Evolutionary conservation across 2,888 invertebrate genomes (phyloP).

Genomic region (Timema cristinae): DNA sequence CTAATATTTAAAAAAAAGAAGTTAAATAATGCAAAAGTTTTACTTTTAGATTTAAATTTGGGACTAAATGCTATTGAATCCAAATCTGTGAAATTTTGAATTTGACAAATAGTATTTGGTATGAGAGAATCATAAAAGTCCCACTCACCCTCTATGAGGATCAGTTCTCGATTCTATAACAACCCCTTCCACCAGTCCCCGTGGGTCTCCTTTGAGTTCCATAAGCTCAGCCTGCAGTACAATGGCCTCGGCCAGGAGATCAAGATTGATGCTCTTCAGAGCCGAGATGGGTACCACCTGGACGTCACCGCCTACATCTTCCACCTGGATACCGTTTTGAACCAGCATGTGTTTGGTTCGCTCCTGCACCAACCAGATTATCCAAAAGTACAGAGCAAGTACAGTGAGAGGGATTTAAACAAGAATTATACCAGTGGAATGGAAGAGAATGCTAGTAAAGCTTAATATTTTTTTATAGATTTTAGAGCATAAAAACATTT

Average conservation of each 20-base stretch:
- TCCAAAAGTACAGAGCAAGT: too few species aligned
- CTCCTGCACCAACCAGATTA: slow-evolving; percentile 51
- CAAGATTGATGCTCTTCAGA: slow-evolving; percentile 72
- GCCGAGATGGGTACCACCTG: slow-evolving; percentile 92
- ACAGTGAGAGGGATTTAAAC: too few species aligned
- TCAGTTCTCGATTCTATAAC: slow-evolving; percentile 82
- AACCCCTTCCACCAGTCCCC: slow-evolving; percentile 81
- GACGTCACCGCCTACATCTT: slow-evolving; percentile 86
- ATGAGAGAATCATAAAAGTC: neutral
- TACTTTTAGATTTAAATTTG: too few species aligned
- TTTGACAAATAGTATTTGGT: neutral
- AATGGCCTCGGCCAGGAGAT: slow-evolving; percentile 77
- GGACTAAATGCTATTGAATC: too few species aligned
- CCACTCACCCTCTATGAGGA: slow-evolving; percentile 57
- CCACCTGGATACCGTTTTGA: slow-evolving; percentile 74
- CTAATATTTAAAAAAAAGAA: too few species aligned
- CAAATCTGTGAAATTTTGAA: neutral
- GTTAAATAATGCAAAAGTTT: too few species aligned
- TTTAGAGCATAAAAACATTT: too few species aligned
- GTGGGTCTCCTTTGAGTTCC: slow-evolving; percentile 79
- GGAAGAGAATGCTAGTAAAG: too few species aligned
- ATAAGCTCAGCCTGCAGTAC: slow-evolving; percentile 79
- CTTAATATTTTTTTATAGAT: too few species aligned
- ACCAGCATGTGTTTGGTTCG: slow-evolving; percentile 70
- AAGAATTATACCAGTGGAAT: too few species aligned